Base-by-base conservation (phyloP, 1,140 invertebrate species). In the Drosophila arizonae region DNA sequence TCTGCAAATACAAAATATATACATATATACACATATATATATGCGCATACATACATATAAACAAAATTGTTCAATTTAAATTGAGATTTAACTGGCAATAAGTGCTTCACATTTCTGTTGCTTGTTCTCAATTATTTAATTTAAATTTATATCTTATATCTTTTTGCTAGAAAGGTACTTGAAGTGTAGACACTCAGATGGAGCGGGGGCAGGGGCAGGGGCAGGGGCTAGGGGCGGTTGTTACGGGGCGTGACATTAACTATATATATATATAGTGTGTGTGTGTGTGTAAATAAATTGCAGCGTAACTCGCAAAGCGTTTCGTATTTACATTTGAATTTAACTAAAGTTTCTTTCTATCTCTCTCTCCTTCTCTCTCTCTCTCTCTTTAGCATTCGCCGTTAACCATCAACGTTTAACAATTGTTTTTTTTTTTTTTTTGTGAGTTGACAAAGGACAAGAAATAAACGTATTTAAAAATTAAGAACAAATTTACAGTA, bases 141-240 rank as follows among this genome's bases (percentile, higher is more conserved):
- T 33, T 33, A 45, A 63, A 17, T 65, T 51, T 56, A 5, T 64
- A 15, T 13, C 6, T 6, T 24, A 24, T 71, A 48, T 57, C 33
- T 56, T 71, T 77, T 72, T 72, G 81, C 84, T 88, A 88, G 82
- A 86, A 88, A 88, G 84, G 84, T 88, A 88, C 84, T 84, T 88
- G 84, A 88, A 88, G 84, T 88, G 84, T 82, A 77, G 79, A 79
- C 76, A 86, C 78, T 77, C 76, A 78, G 58, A 17, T 17, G 17
- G 5, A 24, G 43, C 0, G 33, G 33, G 55, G 21, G 21, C 21
- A 24, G 21, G 55, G 39, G 39, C 6, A 13, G 76, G 72, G 57
- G 46, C 45, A 45, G 51, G 43, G 21, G 17, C 15, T 15, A 17
- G 17, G 17, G 17, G 17, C 17, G 17, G 17, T 17, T 0, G 15